Percentiles rank a stretch among this genome's conserved stretches.
These are phyloP conservation scores for Uloborus plumipes DNA, from an alignment of 2,888 invertebrate genomes.

Conservation along the genomic window DNA sequence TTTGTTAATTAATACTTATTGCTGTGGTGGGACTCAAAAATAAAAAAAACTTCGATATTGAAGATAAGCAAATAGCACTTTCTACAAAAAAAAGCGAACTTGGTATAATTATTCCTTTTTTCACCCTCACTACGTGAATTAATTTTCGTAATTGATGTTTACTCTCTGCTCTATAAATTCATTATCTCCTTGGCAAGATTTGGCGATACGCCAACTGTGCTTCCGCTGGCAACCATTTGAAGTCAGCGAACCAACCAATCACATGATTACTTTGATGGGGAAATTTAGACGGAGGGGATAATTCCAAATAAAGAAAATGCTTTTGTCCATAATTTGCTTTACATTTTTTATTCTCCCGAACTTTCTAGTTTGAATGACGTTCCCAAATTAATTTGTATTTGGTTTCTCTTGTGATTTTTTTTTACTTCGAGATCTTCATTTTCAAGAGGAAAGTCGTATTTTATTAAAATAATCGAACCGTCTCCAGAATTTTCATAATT, in stretches of 20 bases:
- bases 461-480: conserved; percentile 31
- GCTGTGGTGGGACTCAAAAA: too few relatives aligned
- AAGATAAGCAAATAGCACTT: too few relatives aligned
- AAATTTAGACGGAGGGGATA: conserved; percentile 1
- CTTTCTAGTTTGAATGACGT: conserved; percentile 31
- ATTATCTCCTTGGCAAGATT: conserved; percentile 42
- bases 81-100: too few relatives aligned
- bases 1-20: too few relatives aligned
- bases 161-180: conserved; percentile 33
- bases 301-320: conserved; percentile 15
- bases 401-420: conserved; percentile 11
- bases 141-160: conserved; percentile 44
- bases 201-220: conserved; percentile 22
- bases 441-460: neutral
- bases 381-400: conserved; percentile 44
- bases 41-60: too few relatives aligned
- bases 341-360: conserved; percentile 3
- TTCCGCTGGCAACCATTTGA: conserved; percentile 24
- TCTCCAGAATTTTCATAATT: too few relatives aligned
- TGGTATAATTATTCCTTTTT: too few relatives aligned
- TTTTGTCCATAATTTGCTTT: conserved; percentile 34
- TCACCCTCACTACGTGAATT: conserved; percentile 20
- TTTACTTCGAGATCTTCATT: conserved; percentile 20
- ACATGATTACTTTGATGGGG: conserved; percentile 27
- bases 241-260: conserved; percentile 35